phyloP scores from a whole-genome alignment of 2,888 invertebrate species.

The Coelinius sp. region DNA sequence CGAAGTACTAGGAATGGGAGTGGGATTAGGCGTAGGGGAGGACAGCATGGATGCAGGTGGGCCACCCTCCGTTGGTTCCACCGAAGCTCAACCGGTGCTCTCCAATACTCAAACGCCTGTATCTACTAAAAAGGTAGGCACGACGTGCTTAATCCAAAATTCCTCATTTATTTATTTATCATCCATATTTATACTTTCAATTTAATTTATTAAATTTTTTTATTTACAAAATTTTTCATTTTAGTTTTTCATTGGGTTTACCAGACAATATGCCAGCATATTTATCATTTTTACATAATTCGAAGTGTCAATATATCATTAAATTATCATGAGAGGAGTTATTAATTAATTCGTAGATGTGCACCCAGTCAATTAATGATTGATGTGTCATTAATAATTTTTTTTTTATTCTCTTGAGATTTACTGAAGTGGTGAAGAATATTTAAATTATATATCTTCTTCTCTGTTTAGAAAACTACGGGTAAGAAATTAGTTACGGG shows the following conservation, averaged over 20 bases:
- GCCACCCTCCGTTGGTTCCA: constrained; percentile 84
- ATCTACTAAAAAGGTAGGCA: constrained; percentile 68
- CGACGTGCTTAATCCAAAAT: constrained; percentile 48
- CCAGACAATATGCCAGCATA: constrained; percentile 70
- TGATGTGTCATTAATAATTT: background rate
- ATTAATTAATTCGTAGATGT: background rate
- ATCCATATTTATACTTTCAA: constrained; percentile 39
- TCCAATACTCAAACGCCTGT: constrained; percentile 68
- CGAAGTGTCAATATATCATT: background rate
- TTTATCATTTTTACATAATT: constrained; percentile 45
- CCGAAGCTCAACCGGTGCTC: constrained; percentile 69
- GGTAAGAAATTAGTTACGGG: constrained; percentile 92
- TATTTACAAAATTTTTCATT: constrained; percentile 35
- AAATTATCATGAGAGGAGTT: background rate
- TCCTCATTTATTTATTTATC: constrained; percentile 51
- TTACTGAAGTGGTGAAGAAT: background rate
- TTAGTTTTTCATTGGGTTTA: constrained; percentile 38
- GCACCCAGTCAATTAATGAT: background rate
- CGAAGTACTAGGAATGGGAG: constrained; percentile 68
- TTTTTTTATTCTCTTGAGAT: background rate
- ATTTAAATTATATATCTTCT: constrained; percentile 54
- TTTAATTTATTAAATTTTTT: constrained; percentile 30
- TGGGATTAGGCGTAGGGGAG: constrained; percentile 68
- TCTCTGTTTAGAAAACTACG: constrained; percentile 71
- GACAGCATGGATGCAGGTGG: constrained; percentile 75